These are phyloP conservation scores for Sesia bembeciformis DNA, from an alignment of 2,888 invertebrate genomes.

Conservation along the genomic window DNA sequence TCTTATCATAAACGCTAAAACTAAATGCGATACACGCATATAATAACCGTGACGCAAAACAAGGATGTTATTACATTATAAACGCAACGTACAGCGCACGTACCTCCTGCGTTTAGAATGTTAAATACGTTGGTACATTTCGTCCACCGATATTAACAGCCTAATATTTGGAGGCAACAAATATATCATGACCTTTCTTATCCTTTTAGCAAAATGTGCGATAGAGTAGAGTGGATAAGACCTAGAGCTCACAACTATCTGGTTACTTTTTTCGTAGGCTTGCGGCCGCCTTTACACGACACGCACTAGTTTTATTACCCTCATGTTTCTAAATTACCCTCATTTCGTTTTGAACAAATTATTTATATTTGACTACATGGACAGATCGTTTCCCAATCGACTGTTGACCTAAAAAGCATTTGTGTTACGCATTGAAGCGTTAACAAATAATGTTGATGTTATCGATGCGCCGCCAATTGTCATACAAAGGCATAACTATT, in stretches of 20 bases:
- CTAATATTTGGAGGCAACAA: slow-evolving; percentile 21
- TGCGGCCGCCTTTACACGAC: slow-evolving; percentile 64
- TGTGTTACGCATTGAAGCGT: slow-evolving; percentile 62
- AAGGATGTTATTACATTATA: slow-evolving; percentile 29
- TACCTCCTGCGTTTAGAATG: slow-evolving; percentile 50
- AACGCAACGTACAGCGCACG: slow-evolving; percentile 56
- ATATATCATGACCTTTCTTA: slow-evolving; percentile 31
- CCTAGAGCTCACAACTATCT: slow-evolving; percentile 33
- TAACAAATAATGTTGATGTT: slow-evolving; percentile 57
- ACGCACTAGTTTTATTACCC: slow-evolving; percentile 74
- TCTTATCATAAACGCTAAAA: too few species aligned
- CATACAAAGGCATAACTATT: slow-evolving; percentile 11
- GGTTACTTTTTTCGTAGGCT: slow-evolving; percentile 39
- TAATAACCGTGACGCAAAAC: slow-evolving; percentile 24
- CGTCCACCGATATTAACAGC: slow-evolving; percentile 43
- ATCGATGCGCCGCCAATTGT: slow-evolving; percentile 39
- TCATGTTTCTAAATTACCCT: slow-evolving; percentile 74
- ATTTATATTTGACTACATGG: slow-evolving; percentile 71
- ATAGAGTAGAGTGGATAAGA: slow-evolving; percentile 20
- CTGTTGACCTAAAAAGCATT: slow-evolving; percentile 66
- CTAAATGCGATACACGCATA: too few species aligned
- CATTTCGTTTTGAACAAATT: slow-evolving; percentile 70
- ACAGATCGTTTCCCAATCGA: slow-evolving; percentile 71
- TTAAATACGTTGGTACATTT: slow-evolving; percentile 50
- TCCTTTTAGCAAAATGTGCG: slow-evolving; percentile 11